These are phyloP conservation scores for Tadarida brasiliensis DNA, from an alignment of 2,797 vertebrate genomes.

Conservation along the genomic window DNA sequence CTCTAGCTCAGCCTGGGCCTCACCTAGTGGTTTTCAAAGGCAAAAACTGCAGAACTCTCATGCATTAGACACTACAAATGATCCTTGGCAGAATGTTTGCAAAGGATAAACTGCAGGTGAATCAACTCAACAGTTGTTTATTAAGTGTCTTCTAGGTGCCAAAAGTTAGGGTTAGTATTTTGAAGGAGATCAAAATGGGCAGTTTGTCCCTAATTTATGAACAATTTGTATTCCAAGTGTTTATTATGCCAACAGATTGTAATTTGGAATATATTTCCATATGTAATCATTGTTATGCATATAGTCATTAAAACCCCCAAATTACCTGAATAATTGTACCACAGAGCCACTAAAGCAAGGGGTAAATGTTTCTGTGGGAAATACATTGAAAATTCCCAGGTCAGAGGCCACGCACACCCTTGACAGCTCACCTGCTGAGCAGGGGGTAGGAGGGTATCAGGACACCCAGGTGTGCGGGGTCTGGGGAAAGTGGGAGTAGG, in stretches of 20 bases:
- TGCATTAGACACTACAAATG: not conserved
- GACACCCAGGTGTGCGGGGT: not conserved
- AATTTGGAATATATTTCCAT: slow-evolving; percentile 25
- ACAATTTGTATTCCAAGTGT: slow-evolving; percentile 18
- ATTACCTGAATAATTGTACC: not conserved
- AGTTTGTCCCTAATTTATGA: not conserved
- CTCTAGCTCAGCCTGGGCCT: not conserved
- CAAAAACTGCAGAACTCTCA: not conserved
- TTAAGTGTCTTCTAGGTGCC: not conserved
- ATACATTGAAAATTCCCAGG: not conserved
- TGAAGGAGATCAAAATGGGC: not conserved
- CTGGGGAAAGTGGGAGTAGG: too few relatives aligned
- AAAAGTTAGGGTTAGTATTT: not conserved
- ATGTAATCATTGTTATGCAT: not conserved
- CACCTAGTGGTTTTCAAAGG: not conserved
- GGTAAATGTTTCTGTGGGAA: not conserved
- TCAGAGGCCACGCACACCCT: not conserved
- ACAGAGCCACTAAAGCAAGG: not conserved
- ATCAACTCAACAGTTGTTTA: not conserved
- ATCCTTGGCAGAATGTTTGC: not conserved
- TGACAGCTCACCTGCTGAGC: accelerated
- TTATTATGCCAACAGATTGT: not conserved
- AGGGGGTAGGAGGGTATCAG: too few relatives aligned
- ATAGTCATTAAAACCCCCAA: not conserved
- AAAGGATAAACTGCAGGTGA: not conserved